A percentile compares a stretch with the other conserved stretches of the same genome.
Conservation (phyloP, 1,140 invertebrate genomes). For the Atta texana region DNA sequence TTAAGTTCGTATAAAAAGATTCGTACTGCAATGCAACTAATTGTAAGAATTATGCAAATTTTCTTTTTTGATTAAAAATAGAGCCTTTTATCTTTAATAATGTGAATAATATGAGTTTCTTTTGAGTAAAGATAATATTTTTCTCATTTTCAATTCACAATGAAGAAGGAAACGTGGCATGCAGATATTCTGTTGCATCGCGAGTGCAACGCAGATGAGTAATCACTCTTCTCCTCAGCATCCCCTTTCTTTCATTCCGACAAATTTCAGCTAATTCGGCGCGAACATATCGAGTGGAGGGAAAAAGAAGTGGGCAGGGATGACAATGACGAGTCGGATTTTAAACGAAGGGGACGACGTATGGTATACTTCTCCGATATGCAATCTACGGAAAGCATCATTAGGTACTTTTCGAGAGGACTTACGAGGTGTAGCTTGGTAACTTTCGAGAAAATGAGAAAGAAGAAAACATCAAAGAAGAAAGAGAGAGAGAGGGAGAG, state of each 20-base stretch:
- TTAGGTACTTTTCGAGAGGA: slow-evolving; percentile 28
- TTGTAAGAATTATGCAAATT: background rate
- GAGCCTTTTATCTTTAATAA: background rate
- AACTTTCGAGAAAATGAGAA: slow-evolving; percentile 59
- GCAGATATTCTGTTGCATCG: background rate
- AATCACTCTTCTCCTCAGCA: too few species aligned
- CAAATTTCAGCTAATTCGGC: slow-evolving; percentile 2
- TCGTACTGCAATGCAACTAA: background rate
- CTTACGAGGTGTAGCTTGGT: background rate
- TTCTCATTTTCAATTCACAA: background rate
- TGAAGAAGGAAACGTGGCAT: background rate
- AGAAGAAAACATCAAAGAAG: slow-evolving; percentile 35
- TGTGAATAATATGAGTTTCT: background rate
- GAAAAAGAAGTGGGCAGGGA: too few species aligned
- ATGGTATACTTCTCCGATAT: background rate
- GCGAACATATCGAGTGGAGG: background rate
- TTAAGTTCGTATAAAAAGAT: background rate
- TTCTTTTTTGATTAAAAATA: background rate
- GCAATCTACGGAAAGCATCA: slow-evolving; percentile 27
- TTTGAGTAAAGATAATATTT: background rate
- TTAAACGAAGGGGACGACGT: background rate
- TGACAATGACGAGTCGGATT: background rate
- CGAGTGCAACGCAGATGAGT: background rate
- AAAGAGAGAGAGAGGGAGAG: background rate
- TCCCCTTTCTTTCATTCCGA: background rate